Percentiles rank a stretch among this genome's conserved stretches.
phyloP scores from a whole-genome alignment of 2,113 vertebrate species.

The Thermophis baileyi region DNA sequence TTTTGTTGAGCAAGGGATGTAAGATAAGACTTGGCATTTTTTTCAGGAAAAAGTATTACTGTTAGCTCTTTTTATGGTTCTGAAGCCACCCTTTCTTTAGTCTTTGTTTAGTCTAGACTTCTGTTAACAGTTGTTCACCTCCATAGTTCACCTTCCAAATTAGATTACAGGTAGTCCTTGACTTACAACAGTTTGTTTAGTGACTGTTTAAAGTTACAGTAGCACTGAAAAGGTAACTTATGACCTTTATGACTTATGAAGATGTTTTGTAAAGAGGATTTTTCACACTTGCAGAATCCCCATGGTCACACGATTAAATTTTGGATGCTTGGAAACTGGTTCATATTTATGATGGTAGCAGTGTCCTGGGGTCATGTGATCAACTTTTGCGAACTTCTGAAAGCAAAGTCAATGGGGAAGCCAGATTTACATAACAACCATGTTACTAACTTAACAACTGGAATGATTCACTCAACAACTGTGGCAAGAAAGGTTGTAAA shows the following conservation, averaged over 20 bases:
- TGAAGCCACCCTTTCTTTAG: neutral
- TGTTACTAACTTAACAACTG: neutral
- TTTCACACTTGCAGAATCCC: neutral
- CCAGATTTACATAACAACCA: neutral
- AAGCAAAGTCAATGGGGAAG: neutral
- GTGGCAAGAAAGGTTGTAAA: neutral
- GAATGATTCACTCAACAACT: neutral
- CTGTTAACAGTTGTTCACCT: neutral
- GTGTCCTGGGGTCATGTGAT: neutral
- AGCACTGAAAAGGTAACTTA: neutral
- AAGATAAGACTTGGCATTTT: neutral
- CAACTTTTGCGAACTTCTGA: neutral
- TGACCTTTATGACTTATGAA: neutral
- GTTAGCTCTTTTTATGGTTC: neutral
- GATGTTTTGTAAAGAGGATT: neutral
- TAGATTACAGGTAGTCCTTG: neutral
- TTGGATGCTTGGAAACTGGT: neutral
- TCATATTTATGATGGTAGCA: neutral
- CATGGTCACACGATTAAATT: no score
- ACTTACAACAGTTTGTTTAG: neutral
- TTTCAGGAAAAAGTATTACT: neutral
- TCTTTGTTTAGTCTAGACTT: neutral
- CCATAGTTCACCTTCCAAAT: neutral
- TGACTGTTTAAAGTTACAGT: neutral
- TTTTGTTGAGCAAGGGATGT: neutral